These are phyloP conservation scores for Mythimna albipuncta DNA, from an alignment of 2,888 invertebrate species.

Conservation along the genomic window DNA sequence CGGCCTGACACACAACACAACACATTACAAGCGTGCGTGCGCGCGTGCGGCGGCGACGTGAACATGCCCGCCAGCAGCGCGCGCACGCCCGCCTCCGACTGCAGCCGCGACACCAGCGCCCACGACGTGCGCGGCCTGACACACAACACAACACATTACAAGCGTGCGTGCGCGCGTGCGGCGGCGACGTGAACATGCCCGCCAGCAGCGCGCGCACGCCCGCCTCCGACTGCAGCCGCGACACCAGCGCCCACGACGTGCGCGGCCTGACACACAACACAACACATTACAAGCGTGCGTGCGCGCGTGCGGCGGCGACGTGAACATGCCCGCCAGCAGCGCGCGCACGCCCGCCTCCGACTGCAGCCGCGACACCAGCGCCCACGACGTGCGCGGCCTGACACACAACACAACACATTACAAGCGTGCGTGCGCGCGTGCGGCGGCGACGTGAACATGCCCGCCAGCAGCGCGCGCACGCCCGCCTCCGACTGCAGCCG, in stretches of 20 bases:
- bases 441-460: slow-evolving; percentile 90
- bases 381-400: slow-evolving; percentile 59
- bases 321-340: slow-evolving; percentile 93
- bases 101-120: slow-evolving; percentile 67
- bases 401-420: too few species aligned
- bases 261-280: slow-evolving; percentile 43
- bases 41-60: slow-evolving; percentile 84
- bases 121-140: slow-evolving; percentile 55
- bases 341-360: slow-evolving; percentile 69
- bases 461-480: slow-evolving; percentile 92
- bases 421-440: slow-evolving; percentile 56
- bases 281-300: slow-evolving; percentile 47
- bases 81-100: slow-evolving; percentile 68
- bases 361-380: slow-evolving; percentile 66
- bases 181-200: slow-evolving; percentile 92
- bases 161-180: slow-evolving; percentile 56
- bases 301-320: slow-evolving; percentile 81
- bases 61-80: slow-evolving; percentile 93
- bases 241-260: slow-evolving; percentile 62
- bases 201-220: slow-evolving; percentile 91
- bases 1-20: slow-evolving; percentile 20
- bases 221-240: slow-evolving; percentile 64
- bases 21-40: slow-evolving; percentile 51
- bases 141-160: too few species aligned
- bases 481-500: slow-evolving; percentile 64